These are phyloP conservation scores for Apus apus DNA, from an alignment of 2,113 vertebrate species.

Conservation along the genomic window DNA sequence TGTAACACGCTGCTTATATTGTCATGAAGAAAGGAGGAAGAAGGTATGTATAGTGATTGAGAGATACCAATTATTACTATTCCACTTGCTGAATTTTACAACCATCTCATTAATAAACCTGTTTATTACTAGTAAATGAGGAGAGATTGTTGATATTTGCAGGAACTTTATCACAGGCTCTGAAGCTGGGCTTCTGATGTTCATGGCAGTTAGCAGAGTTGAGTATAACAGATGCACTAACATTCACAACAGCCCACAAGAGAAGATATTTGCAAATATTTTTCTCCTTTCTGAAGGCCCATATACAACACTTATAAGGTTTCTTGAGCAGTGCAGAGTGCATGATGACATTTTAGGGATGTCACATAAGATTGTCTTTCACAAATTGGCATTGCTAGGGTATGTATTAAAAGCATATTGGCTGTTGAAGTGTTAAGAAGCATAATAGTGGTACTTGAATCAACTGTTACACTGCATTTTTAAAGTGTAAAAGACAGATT, in stretches of 20 bases:
- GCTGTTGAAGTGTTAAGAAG: neutral
- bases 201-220: neutral
- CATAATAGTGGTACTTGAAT: neutral
- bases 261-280: neutral
- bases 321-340: neutral
- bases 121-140: neutral
- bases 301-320: neutral
- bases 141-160: neutral
- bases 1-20: neutral
- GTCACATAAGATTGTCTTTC: neutral
- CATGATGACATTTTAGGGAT: neutral
- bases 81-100: neutral
- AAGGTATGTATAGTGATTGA: neutral
- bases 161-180: neutral
- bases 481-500: neutral
- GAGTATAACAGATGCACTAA: neutral
- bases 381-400: accelerated
- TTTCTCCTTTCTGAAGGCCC: neutral
- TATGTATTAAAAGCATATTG: neutral
- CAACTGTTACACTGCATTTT: neutral
- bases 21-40: neutral
- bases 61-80: neutral
- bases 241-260: neutral
- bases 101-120: neutral
- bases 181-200: neutral